A percentile compares a stretch with the other conserved stretches of the same genome.
phyloP scores from a whole-genome alignment of 2,113 vertebrate species.

The Amblyornis subalaris region DNA sequence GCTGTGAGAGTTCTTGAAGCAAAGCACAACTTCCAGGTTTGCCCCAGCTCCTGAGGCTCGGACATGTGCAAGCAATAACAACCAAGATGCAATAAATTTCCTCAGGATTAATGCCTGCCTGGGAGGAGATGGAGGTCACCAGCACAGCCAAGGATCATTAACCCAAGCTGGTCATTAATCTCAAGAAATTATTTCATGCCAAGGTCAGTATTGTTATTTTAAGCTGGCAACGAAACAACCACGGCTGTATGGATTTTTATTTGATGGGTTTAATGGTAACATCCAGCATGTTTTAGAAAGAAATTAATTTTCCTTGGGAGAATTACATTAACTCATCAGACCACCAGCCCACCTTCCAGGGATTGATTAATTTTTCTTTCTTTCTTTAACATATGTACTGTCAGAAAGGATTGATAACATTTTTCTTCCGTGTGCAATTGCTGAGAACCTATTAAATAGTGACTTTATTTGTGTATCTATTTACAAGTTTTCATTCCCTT shows the following conservation, averaged over 20 bases:
- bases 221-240: conserved; percentile 44
- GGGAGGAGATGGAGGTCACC: conserved; percentile 57
- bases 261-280: background rate
- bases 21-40: background rate
- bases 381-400: background rate
- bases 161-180: conserved; percentile 59
- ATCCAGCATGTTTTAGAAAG: background rate
- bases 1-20: background rate
- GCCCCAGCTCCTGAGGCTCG: background rate
- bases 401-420: background rate
- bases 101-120: conserved; percentile 55
- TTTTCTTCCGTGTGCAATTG: background rate
- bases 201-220: conserved; percentile 38
- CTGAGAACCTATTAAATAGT: background rate
- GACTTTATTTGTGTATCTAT: background rate
- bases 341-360: background rate
- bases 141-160: conserved; percentile 57
- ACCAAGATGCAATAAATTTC: conserved; percentile 60
- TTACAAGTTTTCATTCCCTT: background rate
- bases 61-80: conserved; percentile 38
- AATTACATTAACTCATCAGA: background rate
- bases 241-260: background rate
- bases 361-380: background rate
- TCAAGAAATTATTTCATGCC: conserved; percentile 27
- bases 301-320: background rate